Evolutionary conservation across 2,888 invertebrate species (phyloP).

Genomic region (Aspidiotus rigidus): DNA sequence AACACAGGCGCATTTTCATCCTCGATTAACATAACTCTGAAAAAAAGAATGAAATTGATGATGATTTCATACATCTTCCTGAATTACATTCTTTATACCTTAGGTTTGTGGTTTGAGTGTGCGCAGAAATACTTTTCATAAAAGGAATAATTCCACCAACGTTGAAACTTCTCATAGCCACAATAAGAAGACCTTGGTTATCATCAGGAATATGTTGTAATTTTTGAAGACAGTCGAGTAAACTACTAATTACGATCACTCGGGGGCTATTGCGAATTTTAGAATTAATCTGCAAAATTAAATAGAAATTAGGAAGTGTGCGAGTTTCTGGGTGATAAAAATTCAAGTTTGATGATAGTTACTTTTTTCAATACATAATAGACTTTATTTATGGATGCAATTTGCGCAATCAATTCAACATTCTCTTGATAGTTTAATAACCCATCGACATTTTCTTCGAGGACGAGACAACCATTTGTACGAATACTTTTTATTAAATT

Average conservation of each 20-base stretch:
- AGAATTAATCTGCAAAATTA: slow-evolving; percentile 1
- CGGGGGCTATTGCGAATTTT: slow-evolving; percentile 4
- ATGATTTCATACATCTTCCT: neutral
- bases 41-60: neutral
- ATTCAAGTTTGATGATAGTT: no score
- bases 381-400: slow-evolving; percentile 51
- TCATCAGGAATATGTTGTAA: slow-evolving; percentile 21
- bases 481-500: slow-evolving; percentile 55
- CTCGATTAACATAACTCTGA: slow-evolving; percentile 31
- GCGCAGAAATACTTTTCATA: neutral
- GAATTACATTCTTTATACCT: slow-evolving; percentile 8
- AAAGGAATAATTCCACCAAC: slow-evolving; percentile 6
- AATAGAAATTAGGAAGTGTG: neutral
- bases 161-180: slow-evolving; percentile 15
- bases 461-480: slow-evolving; percentile 59
- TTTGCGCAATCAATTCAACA: slow-evolving; percentile 51
- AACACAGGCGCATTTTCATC: slow-evolving; percentile 34
- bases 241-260: slow-evolving; percentile 5
- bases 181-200: slow-evolving; percentile 8
- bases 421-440: slow-evolving; percentile 39
- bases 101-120: slow-evolving; percentile 8
- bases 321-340: no score
- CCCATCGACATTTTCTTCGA: slow-evolving; percentile 55
- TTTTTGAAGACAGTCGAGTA: slow-evolving; percentile 18
- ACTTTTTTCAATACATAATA: slow-evolving; percentile 29